Conservation (phyloP, 2,888 invertebrate species). For the Nemurella pictetii region DNA sequence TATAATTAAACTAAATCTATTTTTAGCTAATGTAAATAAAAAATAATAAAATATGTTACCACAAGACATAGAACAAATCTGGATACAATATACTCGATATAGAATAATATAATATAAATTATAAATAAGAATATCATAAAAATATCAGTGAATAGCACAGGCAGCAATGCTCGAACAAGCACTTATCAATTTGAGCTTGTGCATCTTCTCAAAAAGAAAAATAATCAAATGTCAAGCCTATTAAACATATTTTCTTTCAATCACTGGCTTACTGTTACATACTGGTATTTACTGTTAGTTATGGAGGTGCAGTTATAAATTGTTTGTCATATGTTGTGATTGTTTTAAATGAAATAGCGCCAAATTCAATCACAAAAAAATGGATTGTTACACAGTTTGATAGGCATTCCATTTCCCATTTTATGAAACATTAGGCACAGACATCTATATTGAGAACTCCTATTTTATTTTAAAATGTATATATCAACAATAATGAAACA, state of each 20-base stretch:
- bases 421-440: neutral
- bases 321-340: neutral
- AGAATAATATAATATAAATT: neutral
- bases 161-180: neutral
- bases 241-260: neutral
- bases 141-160: neutral
- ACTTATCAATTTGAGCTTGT: neutral
- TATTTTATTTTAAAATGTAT: neutral
- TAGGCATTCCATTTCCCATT: neutral
- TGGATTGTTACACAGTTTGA: neutral
- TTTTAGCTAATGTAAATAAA: neutral
- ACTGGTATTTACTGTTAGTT: neutral
- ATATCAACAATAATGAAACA: neutral
- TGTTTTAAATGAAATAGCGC: neutral
- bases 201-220: neutral
- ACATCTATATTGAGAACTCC: neutral
- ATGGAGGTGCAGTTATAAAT: neutral
- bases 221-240: neutral
- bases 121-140: neutral
- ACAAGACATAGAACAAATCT: neutral
- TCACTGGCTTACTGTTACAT: neutral
- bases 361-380: neutral
- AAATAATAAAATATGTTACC: neutral
- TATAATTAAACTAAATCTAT: neutral
- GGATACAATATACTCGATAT: neutral